These are phyloP conservation scores for Sminthurides aquaticus DNA, from an alignment of 2,888 invertebrate genomes.

Conservation along the genomic window DNA sequence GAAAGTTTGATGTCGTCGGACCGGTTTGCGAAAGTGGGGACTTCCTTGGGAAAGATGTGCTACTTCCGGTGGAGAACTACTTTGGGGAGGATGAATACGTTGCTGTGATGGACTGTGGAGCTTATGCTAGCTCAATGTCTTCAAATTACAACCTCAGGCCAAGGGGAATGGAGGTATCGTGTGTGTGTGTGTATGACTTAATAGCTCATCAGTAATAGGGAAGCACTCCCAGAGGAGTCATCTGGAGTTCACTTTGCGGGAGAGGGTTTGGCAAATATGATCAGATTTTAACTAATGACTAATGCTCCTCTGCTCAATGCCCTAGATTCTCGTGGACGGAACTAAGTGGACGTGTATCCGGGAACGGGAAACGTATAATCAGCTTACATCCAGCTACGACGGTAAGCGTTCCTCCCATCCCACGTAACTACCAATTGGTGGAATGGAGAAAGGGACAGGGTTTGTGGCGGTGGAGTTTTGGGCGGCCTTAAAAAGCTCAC, in stretches of 20 bases:
- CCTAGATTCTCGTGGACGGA: conserved; percentile 34
- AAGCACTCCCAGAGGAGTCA: background rate
- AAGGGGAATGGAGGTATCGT: conserved; percentile 46
- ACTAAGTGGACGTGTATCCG: conserved; percentile 27
- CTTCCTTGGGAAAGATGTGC: conserved; percentile 46
- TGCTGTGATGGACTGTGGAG: conserved; percentile 44
- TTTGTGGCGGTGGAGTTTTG: background rate
- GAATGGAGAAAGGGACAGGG: background rate
- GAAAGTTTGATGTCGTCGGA: conserved; percentile 47
- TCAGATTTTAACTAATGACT: background rate
- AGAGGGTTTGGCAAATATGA: background rate
- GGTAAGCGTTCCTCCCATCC: no score
- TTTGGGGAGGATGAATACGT: conserved; percentile 44
- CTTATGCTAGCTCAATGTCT: conserved; percentile 46
- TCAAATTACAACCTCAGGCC: conserved; percentile 48
- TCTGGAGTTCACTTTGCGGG: background rate
- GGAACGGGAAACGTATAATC: conserved; percentile 26
- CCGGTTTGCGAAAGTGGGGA: conserved; percentile 49
- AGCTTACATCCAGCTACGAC: conserved; percentile 16
- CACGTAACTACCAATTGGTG: no score
- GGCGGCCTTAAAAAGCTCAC: background rate
- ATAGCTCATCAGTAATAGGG: background rate
- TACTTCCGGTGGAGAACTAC: conserved; percentile 44
- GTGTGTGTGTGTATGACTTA: no score
- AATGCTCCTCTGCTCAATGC: background rate